Evolutionary conservation across 30 jellyfish, hydroid and myxozoan species (phyloP).

Genomic region (Turritopsis rubra): DNA sequence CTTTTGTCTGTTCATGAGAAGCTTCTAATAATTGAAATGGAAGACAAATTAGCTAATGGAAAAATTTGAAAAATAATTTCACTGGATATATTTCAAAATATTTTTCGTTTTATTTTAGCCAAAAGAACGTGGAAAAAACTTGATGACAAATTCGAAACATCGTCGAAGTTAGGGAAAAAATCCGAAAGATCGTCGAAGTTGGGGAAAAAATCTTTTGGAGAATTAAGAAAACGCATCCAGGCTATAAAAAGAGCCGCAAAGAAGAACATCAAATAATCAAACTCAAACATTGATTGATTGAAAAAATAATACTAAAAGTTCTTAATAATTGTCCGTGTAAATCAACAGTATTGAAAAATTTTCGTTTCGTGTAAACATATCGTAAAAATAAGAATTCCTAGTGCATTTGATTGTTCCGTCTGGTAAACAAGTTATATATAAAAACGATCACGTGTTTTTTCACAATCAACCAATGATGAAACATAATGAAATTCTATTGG

Average conservation of each 20-base stretch:
- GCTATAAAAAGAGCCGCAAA: neutral
- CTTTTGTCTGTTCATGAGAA: too few relatives aligned
- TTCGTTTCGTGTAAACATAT: neutral
- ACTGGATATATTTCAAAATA: neutral
- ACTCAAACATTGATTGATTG: too few relatives aligned
- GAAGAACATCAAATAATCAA: neutral
- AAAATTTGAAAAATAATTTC: neutral
- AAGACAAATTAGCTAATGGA: neutral
- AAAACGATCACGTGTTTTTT: neutral
- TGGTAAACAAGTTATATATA: neutral
- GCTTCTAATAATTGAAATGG: too few relatives aligned
- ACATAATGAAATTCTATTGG: too few relatives aligned
- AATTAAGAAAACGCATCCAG: neutral
- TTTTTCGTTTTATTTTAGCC: neutral
- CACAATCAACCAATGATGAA: too few relatives aligned
- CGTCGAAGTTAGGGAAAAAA: neutral
- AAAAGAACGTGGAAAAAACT: neutral
- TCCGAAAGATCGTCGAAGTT: neutral
- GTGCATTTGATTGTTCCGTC: neutral
- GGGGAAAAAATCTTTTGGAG: neutral
- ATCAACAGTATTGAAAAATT: neutral
- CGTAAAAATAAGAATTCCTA: neutral
- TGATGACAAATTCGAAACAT: neutral
- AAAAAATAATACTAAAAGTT: too few relatives aligned
- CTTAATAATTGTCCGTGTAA: too few relatives aligned